Evolutionary conservation across 2,888 invertebrate species (phyloP).

Genomic region (Glaucopsyche alexis): DNA sequence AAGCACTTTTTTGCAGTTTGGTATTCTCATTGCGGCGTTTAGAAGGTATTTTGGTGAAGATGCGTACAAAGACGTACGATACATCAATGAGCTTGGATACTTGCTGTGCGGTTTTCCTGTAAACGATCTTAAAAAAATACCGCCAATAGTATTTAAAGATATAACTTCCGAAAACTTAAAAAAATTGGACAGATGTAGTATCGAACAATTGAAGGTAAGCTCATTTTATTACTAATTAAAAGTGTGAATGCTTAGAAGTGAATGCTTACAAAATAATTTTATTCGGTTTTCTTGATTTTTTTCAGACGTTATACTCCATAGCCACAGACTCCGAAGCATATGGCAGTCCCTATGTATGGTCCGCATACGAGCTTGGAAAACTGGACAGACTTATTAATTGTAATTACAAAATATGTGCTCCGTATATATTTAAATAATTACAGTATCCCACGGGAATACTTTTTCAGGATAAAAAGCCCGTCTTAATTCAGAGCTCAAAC

Average conservation of each 20-base stretch:
- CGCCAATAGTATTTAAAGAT: conserved; percentile 56
- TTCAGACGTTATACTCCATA: conserved; percentile 63
- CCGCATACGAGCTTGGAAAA: conserved; percentile 62
- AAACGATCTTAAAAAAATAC: conserved; percentile 55
- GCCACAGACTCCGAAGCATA: conserved; percentile 62
- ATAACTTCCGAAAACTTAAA: conserved; percentile 54
- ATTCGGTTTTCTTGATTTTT: conserved; percentile 35
- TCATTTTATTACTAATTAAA: neutral
- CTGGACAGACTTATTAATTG: conserved; percentile 57
- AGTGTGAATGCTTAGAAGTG: no score
- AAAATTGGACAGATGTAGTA: conserved; percentile 55
- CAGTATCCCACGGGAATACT: no score
- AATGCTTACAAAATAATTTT: no score
- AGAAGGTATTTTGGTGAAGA: conserved; percentile 60
- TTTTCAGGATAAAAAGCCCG: no score
- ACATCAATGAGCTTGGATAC: conserved; percentile 64
- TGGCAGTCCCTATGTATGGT: conserved; percentile 66
- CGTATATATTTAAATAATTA: neutral
- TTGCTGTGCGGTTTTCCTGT: conserved; percentile 68
- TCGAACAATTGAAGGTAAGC: conserved; percentile 57
- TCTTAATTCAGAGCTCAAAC: no score
- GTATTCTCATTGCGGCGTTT: conserved; percentile 63
- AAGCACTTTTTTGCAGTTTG: conserved; percentile 55
- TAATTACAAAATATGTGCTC: conserved; percentile 42
- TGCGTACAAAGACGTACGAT: conserved; percentile 59